Conservation (phyloP, 2,797 vertebrate species). For the Poeciliopsis paucimaculata region DNA sequence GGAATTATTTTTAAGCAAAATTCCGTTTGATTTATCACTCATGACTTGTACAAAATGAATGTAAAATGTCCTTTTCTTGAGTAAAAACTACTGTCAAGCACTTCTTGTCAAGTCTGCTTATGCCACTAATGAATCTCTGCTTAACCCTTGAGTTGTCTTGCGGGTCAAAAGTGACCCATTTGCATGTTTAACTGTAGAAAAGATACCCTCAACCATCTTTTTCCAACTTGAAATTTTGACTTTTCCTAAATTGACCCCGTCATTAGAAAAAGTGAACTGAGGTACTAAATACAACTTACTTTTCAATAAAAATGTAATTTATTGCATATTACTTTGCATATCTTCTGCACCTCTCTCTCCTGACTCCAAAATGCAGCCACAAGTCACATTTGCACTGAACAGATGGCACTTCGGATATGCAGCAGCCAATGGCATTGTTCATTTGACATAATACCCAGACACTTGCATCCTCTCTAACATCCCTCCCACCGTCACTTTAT, state of each 20-base stretch:
- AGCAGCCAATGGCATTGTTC: slow-evolving; percentile 73
- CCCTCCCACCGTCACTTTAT: slow-evolving; percentile 48
- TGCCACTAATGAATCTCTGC: background rate
- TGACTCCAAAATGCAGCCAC: slow-evolving; percentile 22
- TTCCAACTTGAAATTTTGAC: too few relatives aligned
- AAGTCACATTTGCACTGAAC: slow-evolving; percentile 55
- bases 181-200: too few relatives aligned
- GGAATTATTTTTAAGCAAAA: background rate
- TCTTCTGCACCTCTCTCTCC: background rate
- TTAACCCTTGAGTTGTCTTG: background rate
- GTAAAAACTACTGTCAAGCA: background rate
- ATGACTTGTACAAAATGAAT: background rate
- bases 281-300: background rate
- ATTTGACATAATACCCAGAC: slow-evolving; percentile 76
- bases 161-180: too few relatives aligned
- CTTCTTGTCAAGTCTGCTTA: background rate
- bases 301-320: background rate
- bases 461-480: slow-evolving; percentile 55
- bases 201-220: too few relatives aligned
- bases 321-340: background rate
- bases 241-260: too few relatives aligned
- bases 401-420: slow-evolving; percentile 68
- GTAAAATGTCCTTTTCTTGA: background rate
- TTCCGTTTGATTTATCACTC: background rate
- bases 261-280: too few relatives aligned